phyloP scores from a whole-genome alignment of 2,888 invertebrate species.

The Ypsolopha sequella region DNA sequence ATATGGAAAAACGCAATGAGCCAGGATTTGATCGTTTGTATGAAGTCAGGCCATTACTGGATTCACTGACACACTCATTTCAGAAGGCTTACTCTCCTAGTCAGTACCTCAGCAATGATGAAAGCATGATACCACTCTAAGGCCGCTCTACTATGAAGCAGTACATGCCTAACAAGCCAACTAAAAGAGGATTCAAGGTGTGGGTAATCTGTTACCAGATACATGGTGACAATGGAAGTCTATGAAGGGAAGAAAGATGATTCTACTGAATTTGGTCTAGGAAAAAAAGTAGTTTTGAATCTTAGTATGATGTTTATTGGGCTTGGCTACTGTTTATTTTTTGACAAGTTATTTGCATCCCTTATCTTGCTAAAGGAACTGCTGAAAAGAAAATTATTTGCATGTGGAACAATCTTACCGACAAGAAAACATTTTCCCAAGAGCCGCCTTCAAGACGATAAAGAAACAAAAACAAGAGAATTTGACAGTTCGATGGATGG shows the following conservation, averaged over 20 bases:
- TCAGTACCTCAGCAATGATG: slow-evolving; percentile 1
- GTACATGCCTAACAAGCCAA: slow-evolving; percentile 8
- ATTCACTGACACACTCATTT: background rate
- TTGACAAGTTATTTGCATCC: slow-evolving; percentile 1
- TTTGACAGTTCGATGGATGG: slow-evolving; percentile 1
- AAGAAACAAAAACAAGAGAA: slow-evolving; percentile 1
- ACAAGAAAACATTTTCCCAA: slow-evolving; percentile 6
- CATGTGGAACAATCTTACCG: slow-evolving; percentile 4
- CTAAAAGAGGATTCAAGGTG: slow-evolving; percentile 7
- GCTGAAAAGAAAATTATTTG: background rate
- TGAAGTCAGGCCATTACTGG: slow-evolving; percentile 2
- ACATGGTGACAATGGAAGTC: slow-evolving; percentile 5
- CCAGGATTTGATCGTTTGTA: slow-evolving; percentile 4
- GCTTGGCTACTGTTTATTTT: slow-evolving; percentile 4
- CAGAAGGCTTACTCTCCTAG: background rate
- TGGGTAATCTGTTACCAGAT: slow-evolving; percentile 7
- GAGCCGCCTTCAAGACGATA: background rate
- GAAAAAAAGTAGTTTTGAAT: slow-evolving; percentile 3
- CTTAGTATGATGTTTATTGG: background rate
- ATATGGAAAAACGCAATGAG: background rate
- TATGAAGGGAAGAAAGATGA: slow-evolving; percentile 1
- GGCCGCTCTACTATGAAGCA: slow-evolving; percentile 7
- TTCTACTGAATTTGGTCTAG: background rate
- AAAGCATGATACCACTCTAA: slow-evolving; percentile 7
- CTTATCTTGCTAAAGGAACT: background rate